Evolutionary conservation across 2,888 invertebrate genomes (phyloP).

Genomic region (Scrobipalpa atriplicella): DNA sequence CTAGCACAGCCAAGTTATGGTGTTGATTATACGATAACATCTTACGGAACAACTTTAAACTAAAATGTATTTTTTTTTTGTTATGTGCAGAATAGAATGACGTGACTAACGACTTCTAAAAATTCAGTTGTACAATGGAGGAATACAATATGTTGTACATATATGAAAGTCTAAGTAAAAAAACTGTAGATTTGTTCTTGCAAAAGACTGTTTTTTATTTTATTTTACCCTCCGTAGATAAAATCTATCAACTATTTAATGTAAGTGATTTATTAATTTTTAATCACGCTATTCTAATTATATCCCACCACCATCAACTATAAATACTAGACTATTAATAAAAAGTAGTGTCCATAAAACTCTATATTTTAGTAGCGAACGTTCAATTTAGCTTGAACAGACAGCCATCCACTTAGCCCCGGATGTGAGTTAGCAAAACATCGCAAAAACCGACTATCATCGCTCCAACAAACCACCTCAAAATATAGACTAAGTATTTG

Average conservation of each 20-base stretch:
- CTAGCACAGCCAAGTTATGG: not conserved
- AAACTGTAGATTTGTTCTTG: too few species aligned
- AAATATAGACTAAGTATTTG: too few species aligned
- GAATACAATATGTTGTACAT: too few species aligned
- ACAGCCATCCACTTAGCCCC: constrained; percentile 70
- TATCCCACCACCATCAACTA: not conserved
- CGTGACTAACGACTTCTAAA: too few species aligned
- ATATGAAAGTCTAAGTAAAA: too few species aligned
- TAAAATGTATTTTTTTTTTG: too few species aligned
- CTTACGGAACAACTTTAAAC: too few species aligned
- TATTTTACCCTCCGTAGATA: too few species aligned
- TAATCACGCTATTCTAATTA: not conserved
- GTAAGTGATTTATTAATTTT: not conserved
- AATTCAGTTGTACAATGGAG: too few species aligned
- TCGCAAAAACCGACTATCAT: constrained; percentile 46
- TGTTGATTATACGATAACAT: not conserved
- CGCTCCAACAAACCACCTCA: constrained; percentile 41
- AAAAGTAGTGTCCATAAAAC: not conserved
- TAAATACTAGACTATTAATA: constrained; percentile 7
- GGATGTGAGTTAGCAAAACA: constrained; percentile 70
- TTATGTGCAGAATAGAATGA: too few species aligned
- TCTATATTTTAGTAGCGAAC: not conserved
- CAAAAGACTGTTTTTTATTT: too few species aligned
- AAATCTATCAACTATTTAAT: not conserved
- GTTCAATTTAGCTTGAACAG: constrained; percentile 22